Base-by-base conservation (phyloP, 2,113 vertebrate genomes). In the Argyrosomus japonicus region DNA sequence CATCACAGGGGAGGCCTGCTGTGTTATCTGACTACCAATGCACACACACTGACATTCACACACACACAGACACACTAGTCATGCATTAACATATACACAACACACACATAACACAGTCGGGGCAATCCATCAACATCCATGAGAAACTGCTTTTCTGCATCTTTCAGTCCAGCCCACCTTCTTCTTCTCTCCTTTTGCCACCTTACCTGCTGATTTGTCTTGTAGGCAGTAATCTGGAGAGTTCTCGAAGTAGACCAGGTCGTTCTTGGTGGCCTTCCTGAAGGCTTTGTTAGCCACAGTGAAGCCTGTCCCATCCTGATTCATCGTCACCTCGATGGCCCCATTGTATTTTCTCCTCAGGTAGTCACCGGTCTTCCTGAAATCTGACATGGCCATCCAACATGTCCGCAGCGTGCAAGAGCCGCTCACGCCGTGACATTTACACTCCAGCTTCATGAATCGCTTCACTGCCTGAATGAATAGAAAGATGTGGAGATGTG, bases 171-270 rank as follows among this genome's bases (percentile, higher is more conserved):
- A 40, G 40, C 77, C 51, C 50, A 25, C 27, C 53, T n/a, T 47
- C 67, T n/a, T 47, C 67, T n/a, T 57, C 57, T 32, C 45, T 67
- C n/a, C 36, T 19, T 45, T 43, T 51, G 61, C 40, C 32, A 8
- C 85, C 92, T 95, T 94, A 99, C 98, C 98, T 96, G 97, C 98
- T 75, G 97, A 95, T 93, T 99, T 99, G 95, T 99, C 98, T 95
- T 97, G 95, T 84, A 99, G 92, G 32, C 98, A 99, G 88, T 99
- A 99, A 92, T 99, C 98, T 0, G 98, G 98, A 1, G 98, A 99
- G 94, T 97, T 99, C 93, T 99, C 98, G 67, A 99, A 99, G 93
- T 99, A 99, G 83, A 99, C 98, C 87, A 99, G 95, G 89, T 99
- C 98, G 3, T 97, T 97, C 90, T 99, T 97, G 2, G 97, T 99